Conservation (phyloP, 2,797 vertebrate species). For the Dendrocincla tyrannina region DNA sequence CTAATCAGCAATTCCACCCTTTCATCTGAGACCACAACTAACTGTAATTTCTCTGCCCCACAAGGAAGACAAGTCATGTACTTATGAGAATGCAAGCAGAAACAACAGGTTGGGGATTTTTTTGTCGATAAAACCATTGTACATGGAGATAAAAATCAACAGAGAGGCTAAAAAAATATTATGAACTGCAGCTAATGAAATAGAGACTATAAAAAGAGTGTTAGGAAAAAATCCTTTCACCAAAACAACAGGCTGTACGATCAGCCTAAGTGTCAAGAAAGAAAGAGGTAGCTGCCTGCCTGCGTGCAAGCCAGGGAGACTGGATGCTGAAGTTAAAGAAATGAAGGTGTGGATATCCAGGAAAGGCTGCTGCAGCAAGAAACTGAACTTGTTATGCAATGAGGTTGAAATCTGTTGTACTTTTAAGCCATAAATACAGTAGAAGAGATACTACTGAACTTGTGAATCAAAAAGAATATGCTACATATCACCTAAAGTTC, state of each 20-base stretch:
- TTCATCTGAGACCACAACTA: background rate
- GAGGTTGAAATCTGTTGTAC: background rate
- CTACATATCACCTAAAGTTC: background rate
- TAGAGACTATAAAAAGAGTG: background rate
- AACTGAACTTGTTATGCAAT: background rate
- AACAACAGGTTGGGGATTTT: background rate
- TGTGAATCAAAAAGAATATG: background rate
- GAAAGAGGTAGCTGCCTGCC: conserved; percentile 10
- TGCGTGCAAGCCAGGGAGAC: background rate
- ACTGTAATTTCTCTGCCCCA: background rate
- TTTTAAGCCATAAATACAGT: background rate
- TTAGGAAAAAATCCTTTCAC: conserved; percentile 16
- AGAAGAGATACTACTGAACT: background rate
- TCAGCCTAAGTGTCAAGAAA: conserved; percentile 18
- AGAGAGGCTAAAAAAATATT: conserved; percentile 39
- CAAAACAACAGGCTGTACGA: conserved; percentile 9
- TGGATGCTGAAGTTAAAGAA: conserved; percentile 45
- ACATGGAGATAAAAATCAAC: conserved; percentile 24
- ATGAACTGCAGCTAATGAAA: conserved; percentile 16
- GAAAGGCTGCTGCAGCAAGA: conserved; percentile 33
- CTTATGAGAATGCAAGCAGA: background rate
- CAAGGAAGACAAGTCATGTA: conserved; percentile 11
- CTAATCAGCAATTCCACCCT: background rate
- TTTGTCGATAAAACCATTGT: background rate
- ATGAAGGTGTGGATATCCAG: background rate